A percentile compares a stretch with the other conserved stretches of the same genome.
Conservation (phyloP, 1,140 invertebrate species). For the Lepidurus arcticus region DNA sequence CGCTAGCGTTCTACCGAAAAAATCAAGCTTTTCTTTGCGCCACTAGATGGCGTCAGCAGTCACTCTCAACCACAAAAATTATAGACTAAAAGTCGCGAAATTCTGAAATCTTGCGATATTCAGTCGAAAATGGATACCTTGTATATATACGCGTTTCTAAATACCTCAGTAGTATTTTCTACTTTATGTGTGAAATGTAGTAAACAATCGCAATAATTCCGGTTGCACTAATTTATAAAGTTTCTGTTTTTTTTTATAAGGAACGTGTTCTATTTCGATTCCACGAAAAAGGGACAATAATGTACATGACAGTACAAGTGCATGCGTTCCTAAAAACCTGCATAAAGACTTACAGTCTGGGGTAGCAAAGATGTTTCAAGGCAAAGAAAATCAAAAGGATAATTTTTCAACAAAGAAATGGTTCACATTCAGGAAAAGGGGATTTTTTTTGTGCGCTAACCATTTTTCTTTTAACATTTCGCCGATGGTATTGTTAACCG, state of each 20-base stretch:
- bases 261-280: conserved; percentile 22
- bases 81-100: too few species aligned
- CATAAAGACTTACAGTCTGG: conserved; percentile 15
- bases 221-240: too few species aligned
- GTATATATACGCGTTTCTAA: too few species aligned
- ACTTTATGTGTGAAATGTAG: too few species aligned
- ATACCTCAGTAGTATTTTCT: too few species aligned
- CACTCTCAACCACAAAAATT: too few species aligned
- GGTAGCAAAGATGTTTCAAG: conserved; percentile 14
- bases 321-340: conserved; percentile 19
- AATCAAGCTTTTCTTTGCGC: too few species aligned
- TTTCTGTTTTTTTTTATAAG: background rate
- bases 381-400: background rate
- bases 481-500: background rate
- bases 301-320: conserved; percentile 19
- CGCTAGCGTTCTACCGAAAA: background rate
- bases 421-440: conserved; percentile 3
- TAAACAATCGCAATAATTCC: too few species aligned
- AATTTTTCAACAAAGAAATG: background rate
- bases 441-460: background rate
- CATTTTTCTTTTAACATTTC: background rate
- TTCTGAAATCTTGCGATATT: too few species aligned
- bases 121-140: too few species aligned
- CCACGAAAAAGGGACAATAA: conserved; percentile 15
- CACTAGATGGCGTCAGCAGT: too few species aligned